Percentiles rank a stretch among this genome's conserved stretches.
These are phyloP conservation scores for Dendrocopos noguchii DNA, from an alignment of 2,113 vertebrate species.

Conservation along the genomic window DNA sequence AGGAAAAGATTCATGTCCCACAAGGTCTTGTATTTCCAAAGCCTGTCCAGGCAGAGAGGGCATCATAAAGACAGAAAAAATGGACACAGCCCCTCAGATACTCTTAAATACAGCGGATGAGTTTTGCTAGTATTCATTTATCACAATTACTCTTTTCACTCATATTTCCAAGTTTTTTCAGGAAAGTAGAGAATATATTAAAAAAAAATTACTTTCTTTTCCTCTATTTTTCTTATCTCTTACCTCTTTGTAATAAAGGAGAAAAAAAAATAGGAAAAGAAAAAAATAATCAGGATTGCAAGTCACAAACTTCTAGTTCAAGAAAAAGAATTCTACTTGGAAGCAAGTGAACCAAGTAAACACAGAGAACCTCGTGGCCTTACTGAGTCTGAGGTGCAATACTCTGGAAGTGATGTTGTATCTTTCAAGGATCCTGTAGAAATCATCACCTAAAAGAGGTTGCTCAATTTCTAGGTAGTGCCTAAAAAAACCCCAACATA, in stretches of 20 bases:
- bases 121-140: not conserved
- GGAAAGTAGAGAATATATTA: not conserved
- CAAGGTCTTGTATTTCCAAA: not conserved
- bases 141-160: not conserved
- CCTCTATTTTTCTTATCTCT: not conserved
- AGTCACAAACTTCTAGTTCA: not conserved
- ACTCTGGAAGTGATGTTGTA: not conserved
- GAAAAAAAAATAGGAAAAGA: not conserved
- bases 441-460: not conserved
- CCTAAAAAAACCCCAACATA: not conserved
- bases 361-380: not conserved
- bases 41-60: not conserved
- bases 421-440: constrained; percentile 18
- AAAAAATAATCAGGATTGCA: not conserved
- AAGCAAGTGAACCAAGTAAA: not conserved
- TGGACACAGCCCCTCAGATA: not conserved
- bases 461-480: not conserved
- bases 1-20: not conserved
- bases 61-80: not conserved
- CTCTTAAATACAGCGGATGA: not conserved
- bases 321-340: not conserved
- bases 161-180: not conserved
- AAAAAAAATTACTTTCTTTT: not conserved
- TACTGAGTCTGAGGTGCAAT: not conserved
- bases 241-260: not conserved